These are phyloP conservation scores for Gymnoscopelus microlampas DNA, from an alignment of 2,797 vertebrate genomes.

Conservation along the genomic window DNA sequence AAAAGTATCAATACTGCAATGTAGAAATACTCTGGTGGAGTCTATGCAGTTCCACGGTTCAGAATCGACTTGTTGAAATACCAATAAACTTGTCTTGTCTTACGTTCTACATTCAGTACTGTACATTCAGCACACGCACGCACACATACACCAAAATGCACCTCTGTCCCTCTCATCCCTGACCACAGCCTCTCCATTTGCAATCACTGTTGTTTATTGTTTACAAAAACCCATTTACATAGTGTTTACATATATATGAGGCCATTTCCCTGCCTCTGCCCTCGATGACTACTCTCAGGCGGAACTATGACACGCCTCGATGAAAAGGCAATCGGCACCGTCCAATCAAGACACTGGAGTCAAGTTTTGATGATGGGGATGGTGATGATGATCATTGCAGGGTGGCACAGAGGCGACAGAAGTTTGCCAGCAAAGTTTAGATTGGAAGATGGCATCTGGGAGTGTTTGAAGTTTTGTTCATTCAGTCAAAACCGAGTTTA, in stretches of 20 bases:
- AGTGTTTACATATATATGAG: conserved; percentile 72
- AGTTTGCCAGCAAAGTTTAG: conserved; percentile 40
- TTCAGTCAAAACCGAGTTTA: neutral
- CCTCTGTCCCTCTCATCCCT: conserved; percentile 2
- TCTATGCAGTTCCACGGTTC: too few species aligned
- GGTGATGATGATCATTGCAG: neutral
- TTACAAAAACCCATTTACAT: conserved; percentile 68
- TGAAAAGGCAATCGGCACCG: conserved; percentile 41
- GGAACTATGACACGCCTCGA: conserved; percentile 53
- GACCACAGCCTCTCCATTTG: conserved; percentile 56
- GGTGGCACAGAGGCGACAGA: conserved; percentile 14
- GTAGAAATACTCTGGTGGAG: too few species aligned
- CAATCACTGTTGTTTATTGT: conserved; percentile 56
- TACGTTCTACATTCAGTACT: too few species aligned
- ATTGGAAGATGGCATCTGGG: conserved; percentile 3
- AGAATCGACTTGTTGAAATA: too few species aligned
- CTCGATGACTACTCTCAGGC: conserved; percentile 59
- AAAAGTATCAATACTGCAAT: too few species aligned
- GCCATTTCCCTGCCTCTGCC: conserved; percentile 57
- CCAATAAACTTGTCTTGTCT: too few species aligned
- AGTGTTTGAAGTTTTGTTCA: neutral
- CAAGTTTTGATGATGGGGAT: neutral
- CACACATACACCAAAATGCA: too few species aligned
- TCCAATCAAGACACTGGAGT: conserved; percentile 37
- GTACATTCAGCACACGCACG: too few species aligned